Evolutionary conservation across 2,888 invertebrate species (phyloP).

Genomic region (Adela reaumurella): DNA sequence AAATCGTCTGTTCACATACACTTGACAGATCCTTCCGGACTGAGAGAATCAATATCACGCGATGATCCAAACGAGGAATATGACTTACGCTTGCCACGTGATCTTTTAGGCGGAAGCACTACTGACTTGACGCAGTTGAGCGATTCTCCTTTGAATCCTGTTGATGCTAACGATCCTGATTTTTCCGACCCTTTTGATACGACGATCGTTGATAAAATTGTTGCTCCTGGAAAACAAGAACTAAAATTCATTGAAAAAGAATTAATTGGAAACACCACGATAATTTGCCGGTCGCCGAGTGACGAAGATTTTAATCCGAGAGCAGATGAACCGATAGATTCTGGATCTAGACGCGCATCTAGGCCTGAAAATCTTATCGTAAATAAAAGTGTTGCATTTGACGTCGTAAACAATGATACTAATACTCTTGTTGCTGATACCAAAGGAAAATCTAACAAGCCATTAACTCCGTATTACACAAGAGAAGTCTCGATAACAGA

Average conservation of each 20-base stretch:
- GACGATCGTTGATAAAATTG: slow-evolving; percentile 66
- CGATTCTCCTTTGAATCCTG: slow-evolving; percentile 65
- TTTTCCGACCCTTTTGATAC: slow-evolving; percentile 86
- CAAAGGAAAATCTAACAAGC: slow-evolving; percentile 65
- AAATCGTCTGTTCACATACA: slow-evolving; percentile 59
- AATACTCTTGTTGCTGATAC: slow-evolving; percentile 48
- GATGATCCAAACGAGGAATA: slow-evolving; percentile 43
- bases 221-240: slow-evolving; percentile 75
- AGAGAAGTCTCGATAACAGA: slow-evolving; percentile 58
- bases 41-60: slow-evolving; percentile 54
- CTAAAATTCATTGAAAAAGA: slow-evolving; percentile 76
- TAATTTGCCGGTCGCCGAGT: slow-evolving; percentile 49
- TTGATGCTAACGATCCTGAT: slow-evolving; percentile 50
- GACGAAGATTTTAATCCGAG: slow-evolving; percentile 84
- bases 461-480: slow-evolving; percentile 78
- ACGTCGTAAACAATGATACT: slow-evolving; percentile 33
- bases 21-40: slow-evolving; percentile 61
- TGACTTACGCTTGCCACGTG: slow-evolving; percentile 48
- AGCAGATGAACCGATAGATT: slow-evolving; percentile 51
- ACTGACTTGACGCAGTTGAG: slow-evolving; percentile 69
- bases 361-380: slow-evolving; percentile 58
- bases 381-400: slow-evolving; percentile 51
- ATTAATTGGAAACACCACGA: slow-evolving; percentile 53
- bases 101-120: slow-evolving; percentile 72
- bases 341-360: slow-evolving; percentile 56